A percentile compares a stretch with the other conserved stretches of the same genome.
Evolutionary conservation across 2,888 invertebrate genomes (phyloP).

Genomic region (Stenichneumon culpator): DNA sequence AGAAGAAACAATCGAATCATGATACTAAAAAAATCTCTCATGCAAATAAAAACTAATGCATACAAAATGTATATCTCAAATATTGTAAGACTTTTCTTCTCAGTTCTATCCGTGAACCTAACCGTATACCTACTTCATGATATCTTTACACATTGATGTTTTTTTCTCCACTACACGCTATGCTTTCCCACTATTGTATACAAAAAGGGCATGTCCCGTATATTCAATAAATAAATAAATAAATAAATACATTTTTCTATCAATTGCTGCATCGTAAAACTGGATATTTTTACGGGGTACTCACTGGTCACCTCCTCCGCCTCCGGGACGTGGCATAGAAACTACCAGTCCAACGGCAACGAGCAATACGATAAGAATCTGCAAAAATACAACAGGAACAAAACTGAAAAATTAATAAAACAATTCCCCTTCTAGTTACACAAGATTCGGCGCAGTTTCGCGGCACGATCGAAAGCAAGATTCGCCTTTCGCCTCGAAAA

Average conservation of each 20-base stretch:
- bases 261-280: neutral
- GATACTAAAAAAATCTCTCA: neutral
- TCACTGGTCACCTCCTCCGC: constrained; percentile 75
- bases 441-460: neutral
- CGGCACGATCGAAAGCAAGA: neutral
- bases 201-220: too few relatives aligned
- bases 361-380: constrained; percentile 72
- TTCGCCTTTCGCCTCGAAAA: neutral
- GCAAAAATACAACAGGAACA: constrained; percentile 34
- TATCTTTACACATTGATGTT: too few relatives aligned
- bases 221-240: too few relatives aligned
- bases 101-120: too few relatives aligned
- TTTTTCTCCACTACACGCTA: too few relatives aligned
- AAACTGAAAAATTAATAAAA: neutral
- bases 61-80: constrained; percentile 7
- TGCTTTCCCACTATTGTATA: too few relatives aligned
- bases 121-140: too few relatives aligned
- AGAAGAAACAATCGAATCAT: neutral
- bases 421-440: neutral
- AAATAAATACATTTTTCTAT: too few relatives aligned
- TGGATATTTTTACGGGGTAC: constrained; percentile 17
- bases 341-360: constrained; percentile 66
- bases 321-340: constrained; percentile 70
- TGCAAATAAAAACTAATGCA: neutral
- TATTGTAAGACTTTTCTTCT: too few relatives aligned